A percentile compares a stretch with the other conserved stretches of the same genome.
These are phyloP conservation scores for Stichodactyla mertensii DNA, from an alignment of 64 coral and sea anemone species.

Conservation along the genomic window DNA sequence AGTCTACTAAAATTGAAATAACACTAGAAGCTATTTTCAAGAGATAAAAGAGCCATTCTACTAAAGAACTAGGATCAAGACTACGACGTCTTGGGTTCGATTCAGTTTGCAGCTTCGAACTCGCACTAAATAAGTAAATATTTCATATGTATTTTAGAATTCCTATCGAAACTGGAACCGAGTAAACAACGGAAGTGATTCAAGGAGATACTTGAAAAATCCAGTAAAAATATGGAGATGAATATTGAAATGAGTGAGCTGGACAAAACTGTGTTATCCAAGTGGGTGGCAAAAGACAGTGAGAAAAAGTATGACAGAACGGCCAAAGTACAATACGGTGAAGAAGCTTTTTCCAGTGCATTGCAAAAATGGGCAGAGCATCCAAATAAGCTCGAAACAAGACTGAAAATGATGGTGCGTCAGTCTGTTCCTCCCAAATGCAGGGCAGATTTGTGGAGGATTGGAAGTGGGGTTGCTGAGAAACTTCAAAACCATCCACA, in stretches of 20 bases:
- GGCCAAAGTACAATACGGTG: background rate
- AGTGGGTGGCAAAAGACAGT: background rate
- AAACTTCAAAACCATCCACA: slow-evolving; percentile 39
- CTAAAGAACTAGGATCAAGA: background rate
- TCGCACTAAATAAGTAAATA: too few relatives aligned
- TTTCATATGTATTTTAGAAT: too few relatives aligned
- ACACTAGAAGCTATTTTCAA: background rate
- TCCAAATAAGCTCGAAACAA: slow-evolving; percentile 11
- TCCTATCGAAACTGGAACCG: too few relatives aligned
- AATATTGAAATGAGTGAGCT: background rate
- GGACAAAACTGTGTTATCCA: background rate
- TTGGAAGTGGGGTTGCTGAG: slow-evolving; percentile 44
- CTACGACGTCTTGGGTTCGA: too few relatives aligned
- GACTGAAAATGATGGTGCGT: slow-evolving; percentile 54
- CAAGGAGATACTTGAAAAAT: too few relatives aligned
- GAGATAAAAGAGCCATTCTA: background rate
- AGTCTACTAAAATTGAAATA: background rate
- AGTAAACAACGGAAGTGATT: too few relatives aligned
- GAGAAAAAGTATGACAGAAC: background rate
- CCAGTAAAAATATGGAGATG: too few relatives aligned
- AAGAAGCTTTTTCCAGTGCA: background rate
- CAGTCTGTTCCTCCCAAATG: slow-evolving; percentile 47
- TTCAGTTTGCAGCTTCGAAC: too few relatives aligned
- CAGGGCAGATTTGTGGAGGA: slow-evolving; percentile 53
- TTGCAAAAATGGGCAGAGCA: background rate